Percentiles rank a stretch among this genome's conserved stretches.
These are phyloP conservation scores for Drosophila ironensis DNA, from an alignment of 1,140 invertebrate genomes.

Conservation along the genomic window DNA sequence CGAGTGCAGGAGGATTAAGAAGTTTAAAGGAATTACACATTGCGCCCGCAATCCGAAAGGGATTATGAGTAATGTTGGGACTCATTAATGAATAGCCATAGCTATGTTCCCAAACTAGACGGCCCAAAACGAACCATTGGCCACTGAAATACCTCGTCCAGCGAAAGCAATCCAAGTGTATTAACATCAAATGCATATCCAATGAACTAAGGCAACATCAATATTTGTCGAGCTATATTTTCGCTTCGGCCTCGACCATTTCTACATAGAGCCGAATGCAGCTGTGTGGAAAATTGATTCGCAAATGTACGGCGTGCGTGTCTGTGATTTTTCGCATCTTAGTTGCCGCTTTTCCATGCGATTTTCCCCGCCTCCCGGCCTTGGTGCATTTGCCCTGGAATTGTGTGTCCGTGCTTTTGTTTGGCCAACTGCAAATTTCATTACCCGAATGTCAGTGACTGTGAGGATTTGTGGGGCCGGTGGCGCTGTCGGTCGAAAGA, in stretches of 20 bases:
- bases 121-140: too few species aligned
- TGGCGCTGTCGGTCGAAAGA: neutral
- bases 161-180: neutral
- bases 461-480: neutral
- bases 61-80: too few species aligned
- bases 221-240: too few species aligned
- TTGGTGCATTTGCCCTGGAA: neutral
- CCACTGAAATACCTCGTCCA: too few species aligned
- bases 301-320: neutral
- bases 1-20: constrained; percentile 5
- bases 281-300: constrained; percentile 13
- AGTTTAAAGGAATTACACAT: too few species aligned
- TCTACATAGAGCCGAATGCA: neutral
- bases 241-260: neutral
- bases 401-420: constrained; percentile 11
- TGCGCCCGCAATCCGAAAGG: too few species aligned
- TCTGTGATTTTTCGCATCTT: constrained; percentile 13
- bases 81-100: too few species aligned
- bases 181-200: neutral
- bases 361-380: too few species aligned
- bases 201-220: neutral
- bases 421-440: constrained; percentile 37
- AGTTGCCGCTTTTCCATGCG: neutral
- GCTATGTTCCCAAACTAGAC: too few species aligned
- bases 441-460: constrained; percentile 18